Percentiles rank a stretch among this genome's conserved stretches.
phyloP scores from a whole-genome alignment of 1,140 invertebrate genomes.

The Drosophila triauraria region DNA sequence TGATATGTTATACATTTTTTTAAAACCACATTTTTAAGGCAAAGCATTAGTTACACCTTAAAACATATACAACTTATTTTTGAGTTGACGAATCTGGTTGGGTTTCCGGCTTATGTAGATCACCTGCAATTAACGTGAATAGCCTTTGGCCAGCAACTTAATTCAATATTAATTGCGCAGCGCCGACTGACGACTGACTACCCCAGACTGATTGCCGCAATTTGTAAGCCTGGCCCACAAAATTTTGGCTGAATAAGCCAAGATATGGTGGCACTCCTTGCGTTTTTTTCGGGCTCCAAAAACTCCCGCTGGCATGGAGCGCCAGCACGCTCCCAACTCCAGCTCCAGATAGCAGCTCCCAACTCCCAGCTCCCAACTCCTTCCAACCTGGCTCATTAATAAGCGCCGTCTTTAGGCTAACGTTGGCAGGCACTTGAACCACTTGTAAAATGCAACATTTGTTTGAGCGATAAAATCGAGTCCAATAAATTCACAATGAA shows the following conservation, averaged over 20 bases:
- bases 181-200: conserved; percentile 48
- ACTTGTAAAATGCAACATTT: conserved; percentile 84
- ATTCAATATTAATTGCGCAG: conserved; percentile 77
- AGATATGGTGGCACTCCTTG: conserved; percentile 10
- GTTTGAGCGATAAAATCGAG: conserved; percentile 84
- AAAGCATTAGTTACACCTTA: no score
- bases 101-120: conserved; percentile 38
- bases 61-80: background rate
- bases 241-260: conserved; percentile 23
- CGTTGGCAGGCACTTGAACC: conserved; percentile 75
- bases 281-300: conserved; percentile 2
- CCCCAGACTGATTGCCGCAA: conserved; percentile 69
- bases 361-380: conserved; percentile 16
- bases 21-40: no score
- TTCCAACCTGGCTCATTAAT: conserved; percentile 65
- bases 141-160: conserved; percentile 64
- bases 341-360: conserved; percentile 36
- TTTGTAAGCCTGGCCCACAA: conserved; percentile 46
- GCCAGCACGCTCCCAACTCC: conserved; percentile 43
- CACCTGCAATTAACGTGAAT: conserved; percentile 65
- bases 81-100: conserved; percentile 28
- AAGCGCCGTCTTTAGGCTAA: conserved; percentile 78
- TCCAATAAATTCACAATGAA: conserved; percentile 84
- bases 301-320: conserved; percentile 38
- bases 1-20: no score